Evolutionary conservation across 2,888 invertebrate species (phyloP), one percentile per base, ranked within the genome.

Genomic region (Agapetus fuscipes): DNA sequence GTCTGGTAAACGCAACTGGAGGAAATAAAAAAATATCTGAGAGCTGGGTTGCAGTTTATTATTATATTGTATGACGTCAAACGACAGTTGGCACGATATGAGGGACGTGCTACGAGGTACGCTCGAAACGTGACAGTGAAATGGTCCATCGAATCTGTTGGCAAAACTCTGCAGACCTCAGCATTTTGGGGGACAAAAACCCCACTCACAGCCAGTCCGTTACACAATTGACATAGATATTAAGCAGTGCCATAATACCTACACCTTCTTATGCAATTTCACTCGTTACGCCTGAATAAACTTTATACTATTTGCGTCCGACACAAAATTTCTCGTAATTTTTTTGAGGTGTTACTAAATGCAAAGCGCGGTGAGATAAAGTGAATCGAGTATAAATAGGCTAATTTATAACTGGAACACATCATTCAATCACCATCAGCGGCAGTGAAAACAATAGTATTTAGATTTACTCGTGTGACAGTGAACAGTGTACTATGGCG

Each of bases 301-400:
- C 28, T 28, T 15, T 27, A 36, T 36, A 26, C 27, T 26, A 17
- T 32, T 32, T 17, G 26, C 26, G 26, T 34, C 27, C 16, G 34
- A 17, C 25, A 15, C 13, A 14, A 26, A 34, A 12, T 10, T 26
- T 25, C 25, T n/a, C 34, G 27, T 14, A 34, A n/a, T 17, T 25
- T 25, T 34, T 33, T 12, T 33, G n/a, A 26, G 16, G 24, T 43
- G 30, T 45, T 45, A 36, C 45, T 33, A 45, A 45, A 45, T 29
- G 29, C 31, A 3, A n/a, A 34, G 27, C 6, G 35, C 20, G 29
- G 35, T 16, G 5, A 16, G 20, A 29, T 38, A 41, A 41, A 30
- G 31, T 32, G 28, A 16, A 31, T 16, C 14, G 25, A 16, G 43
- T 46, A 46, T 46, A 46, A 44, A 45, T 36, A 46, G 39, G 13